Base-by-base conservation (phyloP, 37 sponge, comb jelly and placozoan genomes). In the Ianthella basta region DNA sequence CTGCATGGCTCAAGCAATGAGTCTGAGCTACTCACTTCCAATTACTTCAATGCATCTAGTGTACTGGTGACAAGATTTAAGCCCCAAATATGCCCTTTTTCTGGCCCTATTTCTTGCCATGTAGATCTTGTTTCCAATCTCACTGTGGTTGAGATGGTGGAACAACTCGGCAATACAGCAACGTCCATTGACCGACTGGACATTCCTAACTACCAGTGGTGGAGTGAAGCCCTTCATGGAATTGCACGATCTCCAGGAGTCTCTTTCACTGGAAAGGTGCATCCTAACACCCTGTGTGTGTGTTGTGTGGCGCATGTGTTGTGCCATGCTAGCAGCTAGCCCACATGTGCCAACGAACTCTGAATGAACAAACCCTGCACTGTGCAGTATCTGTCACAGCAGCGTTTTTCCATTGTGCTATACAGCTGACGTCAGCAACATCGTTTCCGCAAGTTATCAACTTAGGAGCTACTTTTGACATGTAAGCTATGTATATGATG, bases 141-240 rank as follows among this genome's bases (percentile, higher is more conserved):
- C 85, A 73, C 79, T 29, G 27, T 56, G 15, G 50, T 55, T 25
- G 90, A 94, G 63, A 94, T 85, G 80, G 80, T 94, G 16, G 72
- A 86, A 29, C 94, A 94, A 80, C 84, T 94, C 19, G 91, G 88
- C 15, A 85, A 75, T 35, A n/a, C 50, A 0, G 88, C 94, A 59
- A 32, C 83, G 20, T 61, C 83, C 39, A 65, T 94, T 35, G 81
- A 78, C 19, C 30, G 77, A 13, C 83, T 90, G 40, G 80, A 44
- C 44, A 91, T 90, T 55, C 89, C 91, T 37, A 87, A 87, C 27
- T 94, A 94, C 61, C 91, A 90, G 44, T 94, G 91, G 94, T 94
- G 94, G 91, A 90, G 91, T 68, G 94, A 94, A 63, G 94, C 88
- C 33, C 87, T 94, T 14, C 94, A 94, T 65, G 94, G 94, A 20